Conservation (phyloP, 2,113 vertebrate genomes). For the Dromas ardeola region DNA sequence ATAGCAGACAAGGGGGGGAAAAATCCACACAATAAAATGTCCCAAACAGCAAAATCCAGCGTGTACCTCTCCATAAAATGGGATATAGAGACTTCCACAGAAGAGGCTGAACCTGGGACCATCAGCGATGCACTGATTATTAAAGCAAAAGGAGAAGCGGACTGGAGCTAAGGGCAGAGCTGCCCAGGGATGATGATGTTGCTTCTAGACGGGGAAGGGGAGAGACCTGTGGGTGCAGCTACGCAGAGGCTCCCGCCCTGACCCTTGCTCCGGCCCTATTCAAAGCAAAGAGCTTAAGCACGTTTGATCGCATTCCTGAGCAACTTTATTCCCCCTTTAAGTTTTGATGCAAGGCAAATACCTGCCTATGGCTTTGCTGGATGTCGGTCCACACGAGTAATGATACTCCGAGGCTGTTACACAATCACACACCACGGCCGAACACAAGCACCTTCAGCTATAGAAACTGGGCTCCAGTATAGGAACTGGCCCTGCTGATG, state of each 20-base stretch:
- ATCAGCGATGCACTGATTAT: background rate
- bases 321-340: background rate
- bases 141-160: background rate
- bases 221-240: background rate
- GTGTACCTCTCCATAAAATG: background rate
- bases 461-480: background rate
- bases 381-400: fast-evolving
- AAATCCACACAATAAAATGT: background rate
- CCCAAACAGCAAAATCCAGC: background rate
- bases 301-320: background rate
- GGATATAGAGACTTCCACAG: background rate
- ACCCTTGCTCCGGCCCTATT: background rate
- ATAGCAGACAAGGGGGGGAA: background rate
- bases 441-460: background rate
- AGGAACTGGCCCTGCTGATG: background rate
- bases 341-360: background rate
- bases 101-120: background rate
- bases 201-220: background rate
- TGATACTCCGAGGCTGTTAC: background rate
- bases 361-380: background rate
- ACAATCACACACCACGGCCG: background rate
- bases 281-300: background rate
- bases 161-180: background rate
- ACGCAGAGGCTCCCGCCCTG: background rate
- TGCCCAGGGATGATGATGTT: fast-evolving